Base-by-base conservation (phyloP, 2,888 invertebrate species). In the Melieria omissa region DNA sequence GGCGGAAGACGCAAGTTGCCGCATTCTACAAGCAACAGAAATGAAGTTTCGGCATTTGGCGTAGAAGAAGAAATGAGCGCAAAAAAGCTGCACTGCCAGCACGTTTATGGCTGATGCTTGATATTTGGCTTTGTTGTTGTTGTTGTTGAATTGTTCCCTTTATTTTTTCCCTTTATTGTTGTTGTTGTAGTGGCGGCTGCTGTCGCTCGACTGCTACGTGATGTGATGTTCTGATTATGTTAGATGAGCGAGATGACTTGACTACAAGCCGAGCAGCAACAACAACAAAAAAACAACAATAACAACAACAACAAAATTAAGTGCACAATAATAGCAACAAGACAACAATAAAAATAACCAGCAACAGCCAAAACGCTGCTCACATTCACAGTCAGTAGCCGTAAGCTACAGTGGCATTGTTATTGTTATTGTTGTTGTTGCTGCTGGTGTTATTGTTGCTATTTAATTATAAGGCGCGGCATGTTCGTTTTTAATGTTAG, bases 161-260 rank as follows among this genome's bases (percentile, higher is more conserved):
- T 63, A 6, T 65, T 44, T 46, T 49, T 14, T 61, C 42, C 6
- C 16, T 61, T 14, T 58, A 5, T 45, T 42, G 44, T 44, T 54
- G 64, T 14, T 45, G 8, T 16, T n/a, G n/a, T 49, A 16, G 14
- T 41, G 42, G 46, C 29, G 47, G 54, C 58, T 12, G 46, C 41
- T 45, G 47, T 47, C 16, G 4, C 44, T 58, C 29, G 29, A 16
- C 60, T 14, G 16, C 29, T 70, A 70, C 70, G 70, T 70, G 70
- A 65, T 70, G 62, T 70, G 62, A 46, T 70, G 65, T 55, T 55
- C 65, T 73, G 73, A 70, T 73, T 73, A 70, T 62, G 41, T 65
- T 58, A 47, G 67, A 44, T 16, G 14, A 29, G 14, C 42, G 1
- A 41, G 29, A 45, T 55, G 16, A 47, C 46, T 47, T 16, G 65